Conservation (phyloP, 2,888 invertebrate species). For the Acholoe squamosa region DNA sequence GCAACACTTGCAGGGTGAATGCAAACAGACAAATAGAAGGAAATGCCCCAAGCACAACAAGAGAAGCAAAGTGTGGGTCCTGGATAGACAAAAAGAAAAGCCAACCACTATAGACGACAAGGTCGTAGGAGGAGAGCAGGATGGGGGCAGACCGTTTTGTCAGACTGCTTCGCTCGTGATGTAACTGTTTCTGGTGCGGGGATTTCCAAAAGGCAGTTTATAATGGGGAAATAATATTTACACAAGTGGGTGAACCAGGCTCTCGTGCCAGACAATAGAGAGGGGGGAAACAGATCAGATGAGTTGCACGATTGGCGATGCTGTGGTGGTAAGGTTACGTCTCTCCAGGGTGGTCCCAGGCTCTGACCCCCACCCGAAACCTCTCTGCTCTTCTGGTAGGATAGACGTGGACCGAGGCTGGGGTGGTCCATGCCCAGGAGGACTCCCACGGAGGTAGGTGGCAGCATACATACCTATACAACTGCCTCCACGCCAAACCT, state of each 20-base stretch:
- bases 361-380: neutral
- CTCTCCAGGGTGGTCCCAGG: neutral
- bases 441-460: neutral
- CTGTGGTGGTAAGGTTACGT: constrained; percentile 12
- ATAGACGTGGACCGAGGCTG: too few species aligned
- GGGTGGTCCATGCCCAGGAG: neutral
- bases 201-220: constrained; percentile 32
- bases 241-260: constrained; percentile 19
- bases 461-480: neutral
- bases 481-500: neutral
- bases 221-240: constrained; percentile 49
- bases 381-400: neutral
- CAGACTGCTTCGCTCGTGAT: constrained; percentile 24
- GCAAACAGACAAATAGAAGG: neutral
- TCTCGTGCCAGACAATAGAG: constrained; percentile 28
- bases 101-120: neutral
- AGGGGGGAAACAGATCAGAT: constrained; percentile 30
- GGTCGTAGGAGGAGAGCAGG: neutral
- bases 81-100: neutral
- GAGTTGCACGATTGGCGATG: constrained; percentile 27
- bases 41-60: neutral
- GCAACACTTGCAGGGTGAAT: neutral
- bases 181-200: neutral
- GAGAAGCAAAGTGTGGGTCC: neutral
- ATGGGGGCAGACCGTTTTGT: constrained; percentile 14